phyloP scores from a whole-genome alignment of 2,797 vertebrate genomes.

The Serranus cabrilla region DNA sequence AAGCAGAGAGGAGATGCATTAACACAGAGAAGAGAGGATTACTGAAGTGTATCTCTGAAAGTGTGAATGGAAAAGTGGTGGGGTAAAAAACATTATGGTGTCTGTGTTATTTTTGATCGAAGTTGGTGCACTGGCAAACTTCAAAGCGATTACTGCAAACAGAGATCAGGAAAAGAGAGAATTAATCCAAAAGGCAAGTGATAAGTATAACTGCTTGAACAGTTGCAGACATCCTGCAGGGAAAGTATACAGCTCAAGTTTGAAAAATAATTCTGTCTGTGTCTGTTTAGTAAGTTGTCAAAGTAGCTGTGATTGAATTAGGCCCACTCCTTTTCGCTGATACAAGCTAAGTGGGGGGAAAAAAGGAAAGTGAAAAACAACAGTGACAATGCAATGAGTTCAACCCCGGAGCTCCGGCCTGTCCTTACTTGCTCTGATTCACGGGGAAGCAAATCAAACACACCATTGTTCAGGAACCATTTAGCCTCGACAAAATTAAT shows the following conservation, averaged over 20 bases:
- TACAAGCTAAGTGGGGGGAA: not conserved
- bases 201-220: slow-evolving; percentile 42
- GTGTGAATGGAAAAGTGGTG: slow-evolving; percentile 24
- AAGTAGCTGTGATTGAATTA: slow-evolving; percentile 5
- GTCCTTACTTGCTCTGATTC: slow-evolving; percentile 31
- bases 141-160: slow-evolving; percentile 44
- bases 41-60: slow-evolving; percentile 46
- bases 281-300: slow-evolving; percentile 39
- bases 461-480: slow-evolving; percentile 53
- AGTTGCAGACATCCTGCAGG: slow-evolving; percentile 28
- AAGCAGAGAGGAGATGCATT: slow-evolving; percentile 29
- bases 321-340: not conserved
- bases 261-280: slow-evolving; percentile 14
- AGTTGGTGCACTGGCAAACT: slow-evolving; percentile 27
- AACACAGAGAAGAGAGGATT: slow-evolving; percentile 39
- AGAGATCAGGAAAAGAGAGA: slow-evolving; percentile 24
- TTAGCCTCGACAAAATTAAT: slow-evolving; percentile 59
- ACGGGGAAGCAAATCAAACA: slow-evolving; percentile 55
- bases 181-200: slow-evolving; percentile 44
- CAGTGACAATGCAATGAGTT: slow-evolving; percentile 6
- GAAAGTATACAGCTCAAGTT: slow-evolving; percentile 9
- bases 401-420: slow-evolving; percentile 21
- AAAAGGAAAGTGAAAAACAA: slow-evolving; percentile 31
- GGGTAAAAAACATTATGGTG: slow-evolving; percentile 20
- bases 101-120: slow-evolving; percentile 41